Evolutionary conservation across 2,113 vertebrate genomes (phyloP).

Genomic region (Daphoenositta chrysoptera): DNA sequence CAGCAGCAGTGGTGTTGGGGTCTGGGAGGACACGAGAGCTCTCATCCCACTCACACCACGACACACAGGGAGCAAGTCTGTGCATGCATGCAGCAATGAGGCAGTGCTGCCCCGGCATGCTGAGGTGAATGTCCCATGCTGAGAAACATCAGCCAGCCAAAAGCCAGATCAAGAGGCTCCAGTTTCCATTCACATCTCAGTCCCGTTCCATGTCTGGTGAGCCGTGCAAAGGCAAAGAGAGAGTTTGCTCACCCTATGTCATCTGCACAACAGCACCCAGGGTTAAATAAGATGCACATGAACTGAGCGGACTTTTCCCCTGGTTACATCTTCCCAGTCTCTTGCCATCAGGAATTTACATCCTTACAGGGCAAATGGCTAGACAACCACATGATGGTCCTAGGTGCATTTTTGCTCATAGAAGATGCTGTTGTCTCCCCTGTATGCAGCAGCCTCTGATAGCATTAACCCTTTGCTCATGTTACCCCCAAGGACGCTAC

Average conservation of each 20-base stretch:
- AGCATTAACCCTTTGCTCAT: neutral
- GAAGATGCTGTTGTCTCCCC: neutral
- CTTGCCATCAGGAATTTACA: neutral
- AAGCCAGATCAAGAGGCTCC: neutral
- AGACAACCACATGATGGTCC: neutral
- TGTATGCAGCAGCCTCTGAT: neutral
- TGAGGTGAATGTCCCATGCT: rapidly evolving
- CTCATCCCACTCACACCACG: rapidly evolving
- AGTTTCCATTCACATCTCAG: rapidly evolving
- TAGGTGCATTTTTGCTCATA: neutral
- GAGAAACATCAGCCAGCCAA: neutral
- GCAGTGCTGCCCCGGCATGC: rapidly evolving
- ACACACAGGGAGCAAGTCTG: neutral
- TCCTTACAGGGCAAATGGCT: neutral
- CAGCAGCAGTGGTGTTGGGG: rapidly evolving
- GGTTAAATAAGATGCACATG: neutral
- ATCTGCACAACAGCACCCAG: rapidly evolving
- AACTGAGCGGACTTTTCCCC: neutral
- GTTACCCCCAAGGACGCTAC: neutral
- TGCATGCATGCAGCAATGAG: rapidly evolving
- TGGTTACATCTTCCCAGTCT: neutral
- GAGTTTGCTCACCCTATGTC: neutral
- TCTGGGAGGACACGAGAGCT: neutral
- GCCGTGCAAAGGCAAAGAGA: rapidly evolving
- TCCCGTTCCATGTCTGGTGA: rapidly evolving